These are phyloP conservation scores for Napeogenes inachia DNA, from an alignment of 2,888 invertebrate species.

Conservation along the genomic window DNA sequence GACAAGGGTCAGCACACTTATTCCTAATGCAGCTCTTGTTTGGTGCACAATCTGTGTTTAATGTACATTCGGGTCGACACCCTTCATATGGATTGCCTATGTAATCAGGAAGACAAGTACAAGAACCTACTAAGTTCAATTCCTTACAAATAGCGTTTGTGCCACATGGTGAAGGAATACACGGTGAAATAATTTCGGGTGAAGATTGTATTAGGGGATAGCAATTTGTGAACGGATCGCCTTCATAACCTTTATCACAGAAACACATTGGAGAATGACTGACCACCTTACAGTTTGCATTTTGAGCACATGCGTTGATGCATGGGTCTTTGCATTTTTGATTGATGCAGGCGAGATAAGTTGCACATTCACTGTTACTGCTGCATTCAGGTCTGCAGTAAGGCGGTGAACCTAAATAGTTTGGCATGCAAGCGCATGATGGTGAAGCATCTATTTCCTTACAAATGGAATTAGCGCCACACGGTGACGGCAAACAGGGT, in stretches of 20 bases:
- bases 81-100: conserved; percentile 88
- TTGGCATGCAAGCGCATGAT: conserved; percentile 82
- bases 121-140: conserved; percentile 79
- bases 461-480: conserved; percentile 81
- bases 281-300: conserved; percentile 83
- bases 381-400: conserved; percentile 86
- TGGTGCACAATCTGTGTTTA: conserved; percentile 84
- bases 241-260: conserved; percentile 80
- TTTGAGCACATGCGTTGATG: conserved; percentile 82
- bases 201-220: conserved; percentile 56
- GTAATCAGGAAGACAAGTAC: conserved; percentile 83
- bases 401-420: conserved; percentile 85
- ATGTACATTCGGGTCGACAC: conserved; percentile 85
- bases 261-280: conserved; percentile 87
- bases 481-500: conserved; percentile 84
- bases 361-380: conserved; percentile 82
- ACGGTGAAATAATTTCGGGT: conserved; percentile 72
- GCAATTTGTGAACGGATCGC: conserved; percentile 83
- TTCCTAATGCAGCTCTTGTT: conserved; percentile 83
- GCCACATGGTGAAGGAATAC: conserved; percentile 80
- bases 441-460: conserved; percentile 75
- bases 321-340: conserved; percentile 83
- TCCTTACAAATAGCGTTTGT: conserved; percentile 80
- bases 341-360: conserved; percentile 80
- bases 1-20: conserved; percentile 87